phyloP scores from a whole-genome alignment of 2,888 invertebrate genomes.

The Hypomecis punctinalis region DNA sequence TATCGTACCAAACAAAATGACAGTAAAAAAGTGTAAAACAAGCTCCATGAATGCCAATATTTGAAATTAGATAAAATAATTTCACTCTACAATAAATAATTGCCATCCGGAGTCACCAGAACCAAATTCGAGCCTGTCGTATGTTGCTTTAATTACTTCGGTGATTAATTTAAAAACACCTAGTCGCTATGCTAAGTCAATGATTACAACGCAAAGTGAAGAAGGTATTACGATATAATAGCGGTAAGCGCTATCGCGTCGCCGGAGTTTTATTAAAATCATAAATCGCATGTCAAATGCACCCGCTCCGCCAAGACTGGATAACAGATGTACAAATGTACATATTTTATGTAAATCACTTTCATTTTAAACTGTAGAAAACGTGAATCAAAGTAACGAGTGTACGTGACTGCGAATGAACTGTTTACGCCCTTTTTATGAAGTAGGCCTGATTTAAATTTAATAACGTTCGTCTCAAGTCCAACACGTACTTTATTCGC shows the following conservation, averaged over 20 bases:
- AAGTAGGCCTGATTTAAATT: constrained; percentile 25
- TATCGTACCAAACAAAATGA: no score
- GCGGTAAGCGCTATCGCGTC: constrained; percentile 68
- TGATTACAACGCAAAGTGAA: constrained; percentile 49
- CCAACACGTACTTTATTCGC: constrained; percentile 12
- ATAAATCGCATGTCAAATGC: constrained; percentile 83
- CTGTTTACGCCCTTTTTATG: constrained; percentile 31
- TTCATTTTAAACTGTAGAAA: constrained; percentile 55
- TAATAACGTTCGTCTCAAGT: constrained; percentile 27
- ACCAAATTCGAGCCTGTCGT: no score
- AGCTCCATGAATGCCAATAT: no score
- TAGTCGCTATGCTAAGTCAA: no score
- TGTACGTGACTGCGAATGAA: constrained; percentile 41
- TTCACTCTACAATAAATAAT: no score
- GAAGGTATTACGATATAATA: constrained; percentile 66
- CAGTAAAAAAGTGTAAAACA: no score
- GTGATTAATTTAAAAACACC: no score
- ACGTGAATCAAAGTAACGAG: constrained; percentile 53
- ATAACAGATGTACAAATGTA: constrained; percentile 73
- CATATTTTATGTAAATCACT: constrained; percentile 69
- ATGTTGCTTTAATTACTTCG: no score
- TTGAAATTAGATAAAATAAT: no score
- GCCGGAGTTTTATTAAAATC: constrained; percentile 82
- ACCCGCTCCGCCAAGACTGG: constrained; percentile 73
- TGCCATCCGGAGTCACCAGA: no score